phyloP scores from a whole-genome alignment of 2,888 invertebrate species.

The Dynastes tityus region DNA sequence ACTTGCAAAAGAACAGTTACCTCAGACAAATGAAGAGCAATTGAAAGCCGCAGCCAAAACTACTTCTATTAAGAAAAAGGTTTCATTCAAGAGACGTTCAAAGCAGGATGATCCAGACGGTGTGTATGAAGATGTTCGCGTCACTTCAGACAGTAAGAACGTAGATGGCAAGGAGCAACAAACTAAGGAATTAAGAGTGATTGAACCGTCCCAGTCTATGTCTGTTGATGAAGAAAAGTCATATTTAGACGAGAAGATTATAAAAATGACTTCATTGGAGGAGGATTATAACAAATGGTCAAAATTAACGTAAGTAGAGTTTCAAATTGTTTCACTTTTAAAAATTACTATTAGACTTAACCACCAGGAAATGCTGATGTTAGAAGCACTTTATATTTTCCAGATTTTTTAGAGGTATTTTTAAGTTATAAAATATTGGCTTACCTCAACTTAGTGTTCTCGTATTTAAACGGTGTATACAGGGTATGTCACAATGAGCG shows the following conservation, averaged over 20 bases:
- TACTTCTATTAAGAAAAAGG: slow-evolving; percentile 64
- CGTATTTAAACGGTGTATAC: too few species aligned
- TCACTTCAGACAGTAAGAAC: slow-evolving; percentile 49
- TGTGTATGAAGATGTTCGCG: slow-evolving; percentile 59
- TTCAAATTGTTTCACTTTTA: not conserved
- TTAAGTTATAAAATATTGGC: too few species aligned
- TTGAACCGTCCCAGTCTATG: slow-evolving; percentile 62
- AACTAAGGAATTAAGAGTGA: slow-evolving; percentile 51
- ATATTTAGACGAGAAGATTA: slow-evolving; percentile 64
- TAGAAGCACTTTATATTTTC: too few species aligned
- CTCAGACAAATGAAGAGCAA: slow-evolving; percentile 43
- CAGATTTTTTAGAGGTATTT: too few species aligned
- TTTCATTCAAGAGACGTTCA: slow-evolving; percentile 66
- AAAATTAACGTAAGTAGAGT: slow-evolving; percentile 66
- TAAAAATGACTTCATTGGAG: slow-evolving; percentile 64
- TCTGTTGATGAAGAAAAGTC: slow-evolving; percentile 64
- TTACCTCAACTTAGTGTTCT: too few species aligned
- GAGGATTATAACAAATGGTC: slow-evolving; percentile 69
- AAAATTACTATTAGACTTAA: too few species aligned
- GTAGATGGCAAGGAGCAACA: slow-evolving; percentile 53
- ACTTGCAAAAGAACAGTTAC: slow-evolving; percentile 51
- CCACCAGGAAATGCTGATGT: too few species aligned
- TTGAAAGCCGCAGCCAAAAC: slow-evolving; percentile 47
- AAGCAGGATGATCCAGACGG: slow-evolving; percentile 61
- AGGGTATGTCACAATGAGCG: too few species aligned